A percentile compares a stretch with the other conserved stretches of the same genome.
Evolutionary conservation across 2,888 invertebrate species (phyloP).

Genomic region (Venustoraphidia nigricollis): DNA sequence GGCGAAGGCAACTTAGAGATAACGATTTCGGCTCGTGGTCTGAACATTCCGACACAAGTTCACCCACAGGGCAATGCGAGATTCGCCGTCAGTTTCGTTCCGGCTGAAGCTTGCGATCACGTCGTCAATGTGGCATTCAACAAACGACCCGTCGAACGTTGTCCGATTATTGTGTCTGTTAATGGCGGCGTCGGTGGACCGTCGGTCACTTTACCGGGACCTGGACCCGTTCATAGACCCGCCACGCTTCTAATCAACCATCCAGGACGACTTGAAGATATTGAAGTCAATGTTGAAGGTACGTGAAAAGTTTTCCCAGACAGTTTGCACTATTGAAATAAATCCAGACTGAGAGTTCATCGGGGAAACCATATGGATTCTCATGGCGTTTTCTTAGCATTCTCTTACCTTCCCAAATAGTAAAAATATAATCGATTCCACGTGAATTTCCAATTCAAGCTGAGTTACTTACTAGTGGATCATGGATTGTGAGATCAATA

Average conservation of each 20-base stretch:
- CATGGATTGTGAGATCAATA: no score
- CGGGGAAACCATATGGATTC: no score
- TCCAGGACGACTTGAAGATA: constrained; percentile 77
- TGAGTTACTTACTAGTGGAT: no score
- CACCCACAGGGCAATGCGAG: constrained; percentile 80
- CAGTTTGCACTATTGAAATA: no score
- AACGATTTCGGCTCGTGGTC: constrained; percentile 82
- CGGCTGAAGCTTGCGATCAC: constrained; percentile 87
- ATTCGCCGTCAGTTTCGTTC: constrained; percentile 93
- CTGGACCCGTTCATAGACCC: constrained; percentile 53
- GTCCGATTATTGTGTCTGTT: constrained; percentile 80
- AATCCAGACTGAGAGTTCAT: no score
- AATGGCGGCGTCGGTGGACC: constrained; percentile 45
- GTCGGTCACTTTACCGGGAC: constrained; percentile 54
- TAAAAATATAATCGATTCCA: no score
- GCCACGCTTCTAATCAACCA: constrained; percentile 61
- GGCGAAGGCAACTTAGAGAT: constrained; percentile 97
- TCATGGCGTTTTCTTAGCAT: no score
- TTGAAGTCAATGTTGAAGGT: constrained; percentile 96
- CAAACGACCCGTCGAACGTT: constrained; percentile 74
- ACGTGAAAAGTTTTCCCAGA: constrained; percentile 21
- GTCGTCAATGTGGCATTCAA: constrained; percentile 96
- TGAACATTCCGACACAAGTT: constrained; percentile 91
- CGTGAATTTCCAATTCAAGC: no score
- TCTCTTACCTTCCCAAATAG: no score